These are phyloP conservation scores for Mesoclemmys tuberculata DNA, from an alignment of 2,113 vertebrate species.

Conservation along the genomic window DNA sequence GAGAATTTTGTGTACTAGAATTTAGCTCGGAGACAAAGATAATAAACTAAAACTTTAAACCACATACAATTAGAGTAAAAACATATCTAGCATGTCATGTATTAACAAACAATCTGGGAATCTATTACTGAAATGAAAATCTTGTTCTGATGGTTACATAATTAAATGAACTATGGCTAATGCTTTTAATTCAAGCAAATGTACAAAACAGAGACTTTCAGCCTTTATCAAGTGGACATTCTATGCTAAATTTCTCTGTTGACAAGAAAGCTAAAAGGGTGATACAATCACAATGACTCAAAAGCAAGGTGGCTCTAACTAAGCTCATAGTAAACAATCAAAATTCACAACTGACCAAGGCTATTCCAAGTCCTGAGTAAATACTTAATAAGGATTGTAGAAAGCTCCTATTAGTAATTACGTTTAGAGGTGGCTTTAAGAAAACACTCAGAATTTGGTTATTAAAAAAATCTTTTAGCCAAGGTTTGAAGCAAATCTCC, in stretches of 20 bases:
- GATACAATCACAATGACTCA: neutral
- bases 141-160: neutral
- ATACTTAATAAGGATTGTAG: neutral
- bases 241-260: neutral
- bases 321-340: neutral
- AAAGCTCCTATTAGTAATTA: neutral
- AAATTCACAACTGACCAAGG: neutral
- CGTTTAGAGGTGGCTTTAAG: neutral
- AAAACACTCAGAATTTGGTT: neutral
- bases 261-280: neutral
- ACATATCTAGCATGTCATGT: neutral
- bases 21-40: neutral
- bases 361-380: neutral
- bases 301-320: neutral
- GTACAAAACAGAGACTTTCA: neutral
- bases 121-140: neutral
- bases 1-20: neutral
- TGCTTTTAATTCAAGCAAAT: neutral
- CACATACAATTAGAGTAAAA: neutral
- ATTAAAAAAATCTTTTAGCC: neutral
- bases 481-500: neutral
- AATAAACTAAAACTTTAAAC: neutral
- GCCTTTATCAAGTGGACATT: neutral
- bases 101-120: fast-evolving
- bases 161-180: neutral